These are phyloP conservation scores for Cactoblastis cactorum DNA, from an alignment of 2,888 invertebrate genomes.

Conservation along the genomic window DNA sequence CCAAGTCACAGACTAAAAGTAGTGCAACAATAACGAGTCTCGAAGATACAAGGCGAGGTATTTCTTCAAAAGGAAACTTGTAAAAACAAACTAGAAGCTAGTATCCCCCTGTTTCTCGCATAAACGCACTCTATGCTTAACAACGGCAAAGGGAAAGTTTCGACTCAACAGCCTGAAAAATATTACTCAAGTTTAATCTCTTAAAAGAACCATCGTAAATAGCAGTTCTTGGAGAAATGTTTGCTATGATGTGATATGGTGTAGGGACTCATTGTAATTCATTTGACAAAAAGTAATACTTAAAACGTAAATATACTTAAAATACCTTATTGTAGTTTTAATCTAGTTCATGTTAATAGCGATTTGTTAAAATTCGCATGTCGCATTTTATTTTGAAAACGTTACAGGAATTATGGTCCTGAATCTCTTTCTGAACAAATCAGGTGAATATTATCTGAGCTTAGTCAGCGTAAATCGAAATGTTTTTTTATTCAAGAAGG, in stretches of 20 bases:
- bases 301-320: no score
- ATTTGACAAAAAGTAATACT: background rate
- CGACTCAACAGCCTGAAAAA: conserved; percentile 63
- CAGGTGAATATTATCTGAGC: no score
- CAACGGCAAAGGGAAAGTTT: conserved; percentile 57
- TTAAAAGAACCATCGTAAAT: conserved; percentile 68
- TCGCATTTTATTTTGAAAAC: no score
- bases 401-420: no score
- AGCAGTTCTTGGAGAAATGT: conserved; percentile 43
- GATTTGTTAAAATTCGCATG: no score
- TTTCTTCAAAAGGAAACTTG: conserved; percentile 14
- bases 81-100: conserved; percentile 13
- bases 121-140: conserved; percentile 27
- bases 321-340: no score
- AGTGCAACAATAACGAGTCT: conserved; percentile 5
- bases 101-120: conserved; percentile 14
- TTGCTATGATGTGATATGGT: conserved; percentile 21
- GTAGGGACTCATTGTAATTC: background rate
- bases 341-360: no score
- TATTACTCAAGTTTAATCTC: conserved; percentile 73
- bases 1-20: conserved; percentile 4
- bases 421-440: no score
- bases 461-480: no score
- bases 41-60: conserved; percentile 8
- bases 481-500: no score